Base-by-base conservation (phyloP, 2,113 vertebrate species). In the Notarius lentiginosus region DNA sequence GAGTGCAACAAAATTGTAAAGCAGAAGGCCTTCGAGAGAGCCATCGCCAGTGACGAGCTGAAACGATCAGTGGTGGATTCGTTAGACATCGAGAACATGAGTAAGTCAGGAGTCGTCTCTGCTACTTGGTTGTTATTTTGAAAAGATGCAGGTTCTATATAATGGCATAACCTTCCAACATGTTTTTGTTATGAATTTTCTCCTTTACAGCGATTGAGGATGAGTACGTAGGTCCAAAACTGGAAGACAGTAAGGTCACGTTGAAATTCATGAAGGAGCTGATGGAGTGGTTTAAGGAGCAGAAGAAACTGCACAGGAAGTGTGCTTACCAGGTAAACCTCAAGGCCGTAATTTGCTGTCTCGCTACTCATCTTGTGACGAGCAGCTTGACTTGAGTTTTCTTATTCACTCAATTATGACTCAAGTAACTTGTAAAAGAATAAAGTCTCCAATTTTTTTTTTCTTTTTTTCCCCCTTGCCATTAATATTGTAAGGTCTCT, bases 51-150 rank as follows among this genome's bases (percentile, higher is more conserved):
- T 0, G 97, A 99, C 0, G 96, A 97, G 93, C 95, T 93, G 86
- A 97, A 97, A 82, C 96, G 96, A 77, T 98, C 97, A 0, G 97
- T 98, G 0, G 97, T 98, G 0, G 97, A 98, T 91, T 97, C 97
- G 0, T 92, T 99, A 34, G 97, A 99, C 93, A 97, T 99, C 0
- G 97, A 98, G 92, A 97, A 93, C 94, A 99, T 99, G 97, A 97
- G 97, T 99, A 91, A 95, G 97, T 12, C 34, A 41, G 34, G 34
- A n/a, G 34, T 34, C 34, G 0, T 66, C 47, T 24, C 9, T 60
- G 30, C 30, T 41, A 18, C 56, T 53, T 72, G 3, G 18, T 49
- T 20, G 0, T 77, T 55, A 7, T 7, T n/a, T 77, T n/a, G n/a
- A 53, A 55, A 41, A n/a, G 3, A 12, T 51, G 20, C 49, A 14